These are phyloP conservation scores for Sweltsa coloradensis DNA, from an alignment of 1,140 invertebrate species.

Conservation along the genomic window DNA sequence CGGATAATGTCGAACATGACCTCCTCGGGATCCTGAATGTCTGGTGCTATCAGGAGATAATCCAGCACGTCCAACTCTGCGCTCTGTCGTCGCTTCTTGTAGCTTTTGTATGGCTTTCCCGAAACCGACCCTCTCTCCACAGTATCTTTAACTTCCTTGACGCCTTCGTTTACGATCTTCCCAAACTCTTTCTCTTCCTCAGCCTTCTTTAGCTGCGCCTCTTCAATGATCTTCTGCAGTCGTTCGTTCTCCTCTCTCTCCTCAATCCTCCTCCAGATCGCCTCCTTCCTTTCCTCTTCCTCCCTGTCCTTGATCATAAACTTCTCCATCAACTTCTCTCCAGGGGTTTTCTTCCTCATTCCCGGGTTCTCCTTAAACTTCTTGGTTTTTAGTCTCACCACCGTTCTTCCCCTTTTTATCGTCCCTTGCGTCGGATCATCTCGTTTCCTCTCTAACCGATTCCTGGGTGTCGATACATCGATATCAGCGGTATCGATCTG, in stretches of 20 bases:
- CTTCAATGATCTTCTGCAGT: slow-evolving; percentile 5
- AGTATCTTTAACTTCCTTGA: slow-evolving; percentile 27
- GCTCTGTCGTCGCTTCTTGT: no score
- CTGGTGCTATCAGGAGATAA: no score
- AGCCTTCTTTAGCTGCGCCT: slow-evolving; percentile 23
- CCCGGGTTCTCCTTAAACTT: slow-evolving; percentile 36
- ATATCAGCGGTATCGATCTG: slow-evolving; percentile 70
- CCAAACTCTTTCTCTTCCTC: slow-evolving; percentile 27
- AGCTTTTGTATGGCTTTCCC: no score
- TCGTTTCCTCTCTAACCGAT: slow-evolving; percentile 30
- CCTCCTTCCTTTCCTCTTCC: slow-evolving; percentile 21
- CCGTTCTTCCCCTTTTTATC: slow-evolving; percentile 52
- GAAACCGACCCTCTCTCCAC: slow-evolving; percentile 25
- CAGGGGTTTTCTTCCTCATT: slow-evolving; percentile 46
- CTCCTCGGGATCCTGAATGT: not conserved
- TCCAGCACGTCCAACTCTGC: no score
- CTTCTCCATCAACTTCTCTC: slow-evolving; percentile 59
- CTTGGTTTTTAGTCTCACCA: slow-evolving; percentile 52
- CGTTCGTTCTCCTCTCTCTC: slow-evolving; percentile 8
- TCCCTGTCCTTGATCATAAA: slow-evolving; percentile 51
- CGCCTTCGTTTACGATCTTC: slow-evolving; percentile 27
- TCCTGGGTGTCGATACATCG: slow-evolving; percentile 53
- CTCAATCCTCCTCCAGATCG: slow-evolving; percentile 16
- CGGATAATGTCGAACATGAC: not conserved
- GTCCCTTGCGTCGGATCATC: slow-evolving; percentile 29